Base-by-base conservation (phyloP, 2,797 vertebrate genomes). In the Chloroceryle amazona region DNA sequence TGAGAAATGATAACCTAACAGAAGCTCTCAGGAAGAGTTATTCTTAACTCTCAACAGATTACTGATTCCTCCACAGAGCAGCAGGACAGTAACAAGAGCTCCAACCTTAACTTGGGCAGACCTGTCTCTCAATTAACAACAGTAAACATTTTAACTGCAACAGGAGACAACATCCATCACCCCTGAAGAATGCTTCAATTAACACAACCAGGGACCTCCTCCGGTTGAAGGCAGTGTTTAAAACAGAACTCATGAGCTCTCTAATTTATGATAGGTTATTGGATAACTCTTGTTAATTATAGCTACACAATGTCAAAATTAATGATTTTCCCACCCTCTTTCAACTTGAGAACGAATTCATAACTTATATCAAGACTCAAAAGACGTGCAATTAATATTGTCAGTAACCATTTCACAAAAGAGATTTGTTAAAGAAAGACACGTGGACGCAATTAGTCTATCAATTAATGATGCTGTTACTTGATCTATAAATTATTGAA, bases 401-500 rank as follows among this genome's bases (percentile, higher is more conserved):
- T 96, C 97, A 94, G 84, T 74, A 97, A 97, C 90, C 79, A 86
- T 88, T 97, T 76, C 63, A 91, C 89, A 93, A 72, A 95, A 86
- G 76, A 93, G 91, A 89, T 93, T 96, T 89, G 95, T 97, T 97
- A 95, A 83, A 97, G 96, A 91, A 94, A 96, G 88, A 88, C 96
- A 76, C 72, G 94, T 78, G 86, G 90, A 96, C 94, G 96, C 94
- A 97, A 91, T 41, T 84, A 94, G 74, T 42, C 86, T 85, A 94
- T 97, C 96, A 97, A 97, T 98, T 98, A 98, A 98, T 90, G 94
- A 63, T 93, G 82, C 51, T 82, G 31, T 81, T 88, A 97, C 83
- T 44, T 90, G 70, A 97, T 97, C 96, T 97, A 98, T 98, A 97
- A 98, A 98, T 98, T 97, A 98, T 97, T 97, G 96, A 98, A 97